Percentiles rank a stretch among this genome's conserved stretches.
phyloP scores from a whole-genome alignment of 2,888 invertebrate species.

The Actias luna region DNA sequence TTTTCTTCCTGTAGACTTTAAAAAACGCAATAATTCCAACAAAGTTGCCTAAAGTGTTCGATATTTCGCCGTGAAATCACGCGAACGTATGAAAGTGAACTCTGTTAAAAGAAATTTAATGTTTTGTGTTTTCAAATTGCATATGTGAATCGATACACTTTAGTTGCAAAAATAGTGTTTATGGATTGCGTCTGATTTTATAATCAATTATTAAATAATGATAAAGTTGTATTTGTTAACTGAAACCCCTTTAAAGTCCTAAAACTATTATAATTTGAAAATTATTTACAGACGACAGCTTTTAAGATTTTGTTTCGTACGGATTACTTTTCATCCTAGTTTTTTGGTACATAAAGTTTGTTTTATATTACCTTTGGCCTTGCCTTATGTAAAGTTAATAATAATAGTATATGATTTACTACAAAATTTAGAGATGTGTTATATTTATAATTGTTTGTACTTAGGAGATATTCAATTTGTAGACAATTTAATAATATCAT shows the following conservation, averaged over 20 bases:
- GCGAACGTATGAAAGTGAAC: slow-evolving; percentile 35
- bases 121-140: slow-evolving; percentile 26
- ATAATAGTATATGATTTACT: background rate
- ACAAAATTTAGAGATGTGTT: background rate
- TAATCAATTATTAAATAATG: slow-evolving; percentile 48
- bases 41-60: slow-evolving; percentile 55
- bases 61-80: slow-evolving; percentile 52
- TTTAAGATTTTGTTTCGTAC: background rate
- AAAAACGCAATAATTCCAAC: slow-evolving; percentile 48
- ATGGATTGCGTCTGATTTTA: slow-evolving; percentile 40
- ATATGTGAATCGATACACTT: slow-evolving; percentile 36
- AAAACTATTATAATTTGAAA: background rate
- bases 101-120: slow-evolving; percentile 28
- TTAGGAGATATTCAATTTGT: background rate
- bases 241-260: background rate
- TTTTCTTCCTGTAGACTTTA: slow-evolving; percentile 46
- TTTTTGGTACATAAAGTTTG: no score
- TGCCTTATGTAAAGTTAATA: background rate
- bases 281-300: background rate
- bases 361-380: no score
- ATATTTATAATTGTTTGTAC: background rate
- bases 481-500: background rate
- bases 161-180: slow-evolving; percentile 32
- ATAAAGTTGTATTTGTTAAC: slow-evolving; percentile 46
- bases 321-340: background rate